Conservation (phyloP, 2,888 invertebrate species). For the Apamea crenata region DNA sequence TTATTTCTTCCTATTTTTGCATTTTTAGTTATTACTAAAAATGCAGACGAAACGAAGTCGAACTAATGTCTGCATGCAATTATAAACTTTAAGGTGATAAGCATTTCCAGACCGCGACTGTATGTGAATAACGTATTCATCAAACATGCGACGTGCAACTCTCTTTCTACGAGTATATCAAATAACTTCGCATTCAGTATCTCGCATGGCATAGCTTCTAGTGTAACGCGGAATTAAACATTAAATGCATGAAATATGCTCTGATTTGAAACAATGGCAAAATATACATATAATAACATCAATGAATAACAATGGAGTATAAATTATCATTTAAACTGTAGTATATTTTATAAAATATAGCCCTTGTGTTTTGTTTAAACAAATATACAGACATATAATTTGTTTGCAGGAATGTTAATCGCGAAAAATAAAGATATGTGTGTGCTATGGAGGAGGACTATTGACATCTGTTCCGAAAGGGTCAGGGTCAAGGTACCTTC, state of each 20-base stretch:
- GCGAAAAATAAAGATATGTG: conserved; percentile 47
- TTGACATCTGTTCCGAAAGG: conserved; percentile 12
- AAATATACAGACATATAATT: conserved; percentile 77
- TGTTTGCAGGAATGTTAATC: conserved; percentile 78
- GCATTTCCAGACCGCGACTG: neutral
- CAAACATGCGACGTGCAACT: conserved; percentile 34
- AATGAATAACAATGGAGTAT: conserved; percentile 91
- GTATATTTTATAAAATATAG: conserved; percentile 90
- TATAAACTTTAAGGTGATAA: neutral
- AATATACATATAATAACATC: conserved; percentile 91
- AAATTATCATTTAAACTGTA: conserved; percentile 91
- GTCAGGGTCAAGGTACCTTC: conserved; percentile 4
- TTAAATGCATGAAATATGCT: conserved; percentile 91
- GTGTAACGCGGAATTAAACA: conserved; percentile 81
- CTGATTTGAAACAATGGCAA: conserved; percentile 91
- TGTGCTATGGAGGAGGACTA: neutral
- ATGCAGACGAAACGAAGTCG: no score
- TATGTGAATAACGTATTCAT: conserved; percentile 23
- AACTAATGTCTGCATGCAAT: neutral
- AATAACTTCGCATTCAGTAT: conserved; percentile 47
- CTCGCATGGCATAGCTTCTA: conserved; percentile 62
- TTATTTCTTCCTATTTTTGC: neutral
- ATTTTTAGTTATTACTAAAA: no score
- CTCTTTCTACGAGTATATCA: conserved; percentile 29
- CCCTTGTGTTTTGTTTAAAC: conserved; percentile 84